Conservation (phyloP, 2,113 vertebrate species). For the Peromyscus leucopus region DNA sequence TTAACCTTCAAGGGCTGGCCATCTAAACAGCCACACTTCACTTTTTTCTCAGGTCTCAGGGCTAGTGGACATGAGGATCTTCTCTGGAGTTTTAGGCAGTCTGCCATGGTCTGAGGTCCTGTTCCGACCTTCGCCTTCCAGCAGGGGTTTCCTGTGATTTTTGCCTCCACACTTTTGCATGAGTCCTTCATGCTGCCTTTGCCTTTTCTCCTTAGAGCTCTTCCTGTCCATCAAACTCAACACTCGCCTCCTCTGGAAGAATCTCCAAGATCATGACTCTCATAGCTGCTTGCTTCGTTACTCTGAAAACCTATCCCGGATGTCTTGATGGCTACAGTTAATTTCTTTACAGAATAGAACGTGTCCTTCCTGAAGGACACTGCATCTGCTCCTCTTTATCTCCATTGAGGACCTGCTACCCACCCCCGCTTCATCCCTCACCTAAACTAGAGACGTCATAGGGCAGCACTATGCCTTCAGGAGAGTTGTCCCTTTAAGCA, state of each 20-base stretch:
- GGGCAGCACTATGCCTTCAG: neutral
- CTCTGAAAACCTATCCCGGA: neutral
- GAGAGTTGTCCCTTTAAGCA: neutral
- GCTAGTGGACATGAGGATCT: neutral
- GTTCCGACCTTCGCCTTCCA: neutral
- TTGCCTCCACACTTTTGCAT: neutral
- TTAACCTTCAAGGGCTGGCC: neutral
- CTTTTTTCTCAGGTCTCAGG: neutral
- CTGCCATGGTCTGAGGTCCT: neutral
- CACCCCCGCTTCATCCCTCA: neutral
- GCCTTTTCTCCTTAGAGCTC: neutral
- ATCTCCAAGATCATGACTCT: neutral
- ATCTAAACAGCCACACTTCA: neutral
- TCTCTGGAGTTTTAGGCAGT: constrained; percentile 4
- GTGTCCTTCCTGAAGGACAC: constrained; percentile 2
- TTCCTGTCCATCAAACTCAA: neutral
- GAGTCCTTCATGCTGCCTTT: neutral
- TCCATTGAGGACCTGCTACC: neutral
- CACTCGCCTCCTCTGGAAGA: neutral
- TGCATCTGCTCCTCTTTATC: neutral
- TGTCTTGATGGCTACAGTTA: neutral
- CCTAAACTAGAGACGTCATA: neutral
- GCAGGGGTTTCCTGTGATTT: neutral
- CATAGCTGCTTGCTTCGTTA: neutral
- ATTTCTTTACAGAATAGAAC: constrained; percentile 26